Base-by-base conservation (phyloP, 2,113 vertebrate species). In the Cathartes aura region DNA sequence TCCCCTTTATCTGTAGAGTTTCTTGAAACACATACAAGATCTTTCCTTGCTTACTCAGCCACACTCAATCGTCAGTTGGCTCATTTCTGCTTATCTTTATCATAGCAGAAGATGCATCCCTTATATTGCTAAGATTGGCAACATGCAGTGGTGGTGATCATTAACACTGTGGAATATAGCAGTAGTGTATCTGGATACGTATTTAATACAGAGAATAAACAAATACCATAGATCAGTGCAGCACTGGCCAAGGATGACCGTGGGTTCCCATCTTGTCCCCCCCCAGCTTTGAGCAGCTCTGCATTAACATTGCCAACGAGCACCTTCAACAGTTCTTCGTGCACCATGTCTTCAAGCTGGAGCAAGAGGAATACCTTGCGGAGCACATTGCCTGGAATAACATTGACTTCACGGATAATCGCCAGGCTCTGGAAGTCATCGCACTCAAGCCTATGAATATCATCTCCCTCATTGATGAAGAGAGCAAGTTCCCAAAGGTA, bases 271-370 rank as follows among this genome's bases (percentile, higher is more conserved):
- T 52, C 81, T 75, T 74, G 13, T 91, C 53, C 36, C 30, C 53
- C 47, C 23, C 8, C 97, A 99, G 99, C 98, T 99, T 99, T 56
- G 99, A 99, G 98, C 99, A 99, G 97, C 98, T 99, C 78, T 99
- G 99, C 98, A 99, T 99, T 98, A 99, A 99, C 97, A 99, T 98
- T 27, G 99, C 99, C 95, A 99, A 99, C 5, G 99, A 99, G 98
- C 99, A 99, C 94, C 98, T 99, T 88, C 99, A 99, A 98, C 99
- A 99, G 98, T 99, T 99, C 97, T 99, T 99, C 0, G 99, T 99
- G 81, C 98, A 83, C 40, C 99, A 99, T 0, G 97, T 99, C 90
- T 99, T 99, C 98, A 99, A 98, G 96, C 89, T 99, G 97, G 99
- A 99, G 96, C 99, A 99, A 97, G 99, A 99, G 8, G 99, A 99